Percentiles rank a stretch among this genome's conserved stretches.
Conservation (phyloP, 2,888 invertebrate species). For the Argyresthia albistria region DNA sequence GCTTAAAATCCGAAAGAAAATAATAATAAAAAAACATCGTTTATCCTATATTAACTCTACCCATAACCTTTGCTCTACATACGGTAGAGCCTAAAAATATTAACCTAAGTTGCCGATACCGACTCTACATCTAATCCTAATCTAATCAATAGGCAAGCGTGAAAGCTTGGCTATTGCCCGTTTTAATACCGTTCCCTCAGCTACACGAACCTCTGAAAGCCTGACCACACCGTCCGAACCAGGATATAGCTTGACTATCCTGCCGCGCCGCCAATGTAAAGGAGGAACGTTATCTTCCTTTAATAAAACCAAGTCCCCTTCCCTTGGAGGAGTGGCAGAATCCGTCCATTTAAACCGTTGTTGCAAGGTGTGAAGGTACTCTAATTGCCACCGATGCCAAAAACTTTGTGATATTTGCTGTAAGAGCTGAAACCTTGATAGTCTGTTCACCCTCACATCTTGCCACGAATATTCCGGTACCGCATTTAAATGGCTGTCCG, state of each 20-base stretch:
- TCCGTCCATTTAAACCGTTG: slow-evolving; percentile 5
- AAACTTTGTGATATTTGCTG: slow-evolving; percentile 9
- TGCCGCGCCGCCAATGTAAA: slow-evolving; percentile 5
- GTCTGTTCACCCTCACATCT: background rate
- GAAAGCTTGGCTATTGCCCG: too few species aligned
- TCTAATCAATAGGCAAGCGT: too few species aligned
- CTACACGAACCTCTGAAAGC: slow-evolving; percentile 1
- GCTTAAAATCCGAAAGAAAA: too few species aligned
- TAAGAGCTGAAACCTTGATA: slow-evolving; percentile 5
- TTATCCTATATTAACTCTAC: too few species aligned
- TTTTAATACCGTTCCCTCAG: too few species aligned
- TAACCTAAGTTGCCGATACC: too few species aligned
- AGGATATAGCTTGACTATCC: slow-evolving; percentile 4
- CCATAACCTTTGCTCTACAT: too few species aligned
- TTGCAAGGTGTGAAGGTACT: slow-evolving; percentile 8
- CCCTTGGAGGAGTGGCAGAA: background rate
- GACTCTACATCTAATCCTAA: too few species aligned
- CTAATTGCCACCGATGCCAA: slow-evolving; percentile 7
- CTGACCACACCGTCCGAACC: slow-evolving; percentile 7
- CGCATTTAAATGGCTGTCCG: slow-evolving; percentile 8
- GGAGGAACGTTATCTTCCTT: slow-evolving; percentile 7
- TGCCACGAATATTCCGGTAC: slow-evolving; percentile 3
- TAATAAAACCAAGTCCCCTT: slow-evolving; percentile 6
- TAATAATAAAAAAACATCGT: too few species aligned
- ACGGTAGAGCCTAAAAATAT: too few species aligned